phyloP scores from a whole-genome alignment of 1,140 invertebrate genomes.

The Hylyphantes graminicola region DNA sequence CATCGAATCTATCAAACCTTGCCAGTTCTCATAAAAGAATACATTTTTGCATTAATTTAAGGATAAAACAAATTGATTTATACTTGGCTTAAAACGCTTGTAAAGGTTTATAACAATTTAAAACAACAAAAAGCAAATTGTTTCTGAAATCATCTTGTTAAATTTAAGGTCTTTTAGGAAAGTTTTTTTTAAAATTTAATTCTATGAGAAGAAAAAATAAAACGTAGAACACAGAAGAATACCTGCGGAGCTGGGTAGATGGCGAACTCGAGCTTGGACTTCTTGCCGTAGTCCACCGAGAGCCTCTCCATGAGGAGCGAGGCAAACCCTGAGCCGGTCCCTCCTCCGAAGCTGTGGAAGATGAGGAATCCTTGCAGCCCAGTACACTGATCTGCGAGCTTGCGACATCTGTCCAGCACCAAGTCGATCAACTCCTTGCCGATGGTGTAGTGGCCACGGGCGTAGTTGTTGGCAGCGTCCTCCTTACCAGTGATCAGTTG shows the following conservation, averaged over 20 bases:
- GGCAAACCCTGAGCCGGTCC: constrained; percentile 72
- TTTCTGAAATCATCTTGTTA: too few species aligned
- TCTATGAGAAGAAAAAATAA: too few species aligned
- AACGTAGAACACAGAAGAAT: too few species aligned
- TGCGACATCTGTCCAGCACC: constrained; percentile 80
- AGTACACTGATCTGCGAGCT: constrained; percentile 87
- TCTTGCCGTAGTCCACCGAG: constrained; percentile 84
- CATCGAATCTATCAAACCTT: too few species aligned
- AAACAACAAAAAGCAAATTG: too few species aligned
- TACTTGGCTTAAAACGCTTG: too few species aligned
- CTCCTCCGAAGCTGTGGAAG: constrained; percentile 90
- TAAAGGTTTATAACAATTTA: too few species aligned
- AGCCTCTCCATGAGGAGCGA: constrained; percentile 71
- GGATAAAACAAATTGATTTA: too few species aligned
- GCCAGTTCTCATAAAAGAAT: too few species aligned
- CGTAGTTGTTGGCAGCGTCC: constrained; percentile 91
- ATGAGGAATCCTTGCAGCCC: constrained; percentile 89
- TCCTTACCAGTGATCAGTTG: constrained; percentile 85
- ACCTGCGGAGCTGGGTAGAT: constrained; percentile 88
- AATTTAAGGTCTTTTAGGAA: too few species aligned
- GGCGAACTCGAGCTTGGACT: constrained; percentile 88
- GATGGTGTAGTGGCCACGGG: constrained; percentile 90
- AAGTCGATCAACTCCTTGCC: constrained; percentile 88
- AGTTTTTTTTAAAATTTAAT: too few species aligned
- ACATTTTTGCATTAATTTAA: too few species aligned